A percentile compares a stretch with the other conserved stretches of the same genome.
These are phyloP conservation scores for Urocitellus parryii DNA, from an alignment of 2,113 vertebrate species.

Conservation along the genomic window DNA sequence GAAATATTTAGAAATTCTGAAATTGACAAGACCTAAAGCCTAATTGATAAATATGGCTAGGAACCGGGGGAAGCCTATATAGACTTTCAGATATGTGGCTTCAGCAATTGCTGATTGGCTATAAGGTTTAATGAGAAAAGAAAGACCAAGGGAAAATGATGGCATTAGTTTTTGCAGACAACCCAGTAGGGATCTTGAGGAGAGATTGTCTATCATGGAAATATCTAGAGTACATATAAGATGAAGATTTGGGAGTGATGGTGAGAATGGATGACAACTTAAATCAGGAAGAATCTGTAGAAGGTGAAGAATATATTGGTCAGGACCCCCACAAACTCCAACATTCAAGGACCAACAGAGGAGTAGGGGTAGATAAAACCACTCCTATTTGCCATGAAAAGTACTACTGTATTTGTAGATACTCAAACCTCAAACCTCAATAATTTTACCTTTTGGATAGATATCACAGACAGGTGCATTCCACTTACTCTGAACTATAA, in stretches of 20 bases:
- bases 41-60: not conserved
- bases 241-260: not conserved
- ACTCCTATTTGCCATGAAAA: not conserved
- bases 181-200: not conserved
- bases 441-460: not conserved
- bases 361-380: not conserved
- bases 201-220: not conserved
- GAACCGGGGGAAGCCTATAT: not conserved
- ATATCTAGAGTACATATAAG: not conserved
- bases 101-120: not conserved
- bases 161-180: not conserved
- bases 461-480: not conserved
- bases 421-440: not conserved
- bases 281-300: not conserved
- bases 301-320: not conserved
- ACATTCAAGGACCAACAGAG: not conserved
- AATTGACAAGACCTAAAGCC: not conserved
- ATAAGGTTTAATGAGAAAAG: not conserved
- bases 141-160: not conserved
- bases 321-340: not conserved
- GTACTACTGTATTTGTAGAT: not conserved
- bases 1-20: not conserved
- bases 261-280: not conserved
- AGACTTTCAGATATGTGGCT: not conserved
- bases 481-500: not conserved